Conservation (phyloP, 2,797 vertebrate genomes). For the Megaceryle alcyon region DNA sequence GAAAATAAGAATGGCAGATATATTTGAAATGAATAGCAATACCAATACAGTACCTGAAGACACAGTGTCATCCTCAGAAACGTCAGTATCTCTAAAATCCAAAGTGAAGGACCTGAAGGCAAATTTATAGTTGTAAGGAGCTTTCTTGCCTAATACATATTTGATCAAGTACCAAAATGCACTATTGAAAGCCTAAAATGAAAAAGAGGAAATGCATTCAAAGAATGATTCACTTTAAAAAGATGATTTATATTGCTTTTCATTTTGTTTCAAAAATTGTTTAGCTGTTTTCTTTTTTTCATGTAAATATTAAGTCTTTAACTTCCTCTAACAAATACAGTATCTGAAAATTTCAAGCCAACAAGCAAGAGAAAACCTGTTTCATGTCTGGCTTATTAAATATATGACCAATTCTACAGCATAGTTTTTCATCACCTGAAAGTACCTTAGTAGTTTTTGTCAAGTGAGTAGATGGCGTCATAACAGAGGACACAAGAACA, state of each 20-base stretch:
- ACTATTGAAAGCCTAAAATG: constrained; percentile 83
- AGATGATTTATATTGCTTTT: not conserved
- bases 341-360: not conserved
- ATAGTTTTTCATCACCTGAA: not conserved
- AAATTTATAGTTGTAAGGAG: constrained; percentile 73
- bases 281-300: not conserved
- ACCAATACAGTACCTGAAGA: constrained; percentile 71
- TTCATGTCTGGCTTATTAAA: not conserved
- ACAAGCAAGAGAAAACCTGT: not conserved
- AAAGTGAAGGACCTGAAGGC: constrained; percentile 78
- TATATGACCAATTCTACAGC: not conserved
- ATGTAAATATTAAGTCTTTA: not conserved
- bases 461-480: not conserved
- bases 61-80: constrained; percentile 26
- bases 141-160: constrained; percentile 71
- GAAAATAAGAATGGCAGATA: not conserved
- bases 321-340: not conserved
- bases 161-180: constrained; percentile 84
- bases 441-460: not conserved
- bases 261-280: not conserved
- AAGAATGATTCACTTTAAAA: not conserved
- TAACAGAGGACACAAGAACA: not conserved
- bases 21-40: not conserved
- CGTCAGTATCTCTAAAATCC: constrained; percentile 62
- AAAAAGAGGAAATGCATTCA: constrained; percentile 22